Evolutionary conservation across 2,113 vertebrate genomes (phyloP).

Genomic region (Colius striatus): DNA sequence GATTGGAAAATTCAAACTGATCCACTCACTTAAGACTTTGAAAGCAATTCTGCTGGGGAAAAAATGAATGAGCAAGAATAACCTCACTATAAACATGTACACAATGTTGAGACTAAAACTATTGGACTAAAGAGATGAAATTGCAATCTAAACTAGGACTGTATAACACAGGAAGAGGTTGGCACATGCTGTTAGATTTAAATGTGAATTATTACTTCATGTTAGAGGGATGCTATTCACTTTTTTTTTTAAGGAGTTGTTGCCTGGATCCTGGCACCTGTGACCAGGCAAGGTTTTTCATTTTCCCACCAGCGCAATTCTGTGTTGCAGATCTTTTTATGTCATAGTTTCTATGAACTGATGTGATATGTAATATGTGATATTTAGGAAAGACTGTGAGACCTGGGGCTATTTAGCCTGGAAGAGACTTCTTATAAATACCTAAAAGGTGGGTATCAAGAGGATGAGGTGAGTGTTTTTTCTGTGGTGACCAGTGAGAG

Average conservation of each 20-base stretch:
- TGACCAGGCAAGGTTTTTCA: not conserved
- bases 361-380: not conserved
- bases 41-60: not conserved
- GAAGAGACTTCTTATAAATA: no score
- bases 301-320: not conserved
- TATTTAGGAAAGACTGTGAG: no score
- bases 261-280: not conserved
- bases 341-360: not conserved
- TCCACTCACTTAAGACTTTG: not conserved
- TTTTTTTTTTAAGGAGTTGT: not conserved
- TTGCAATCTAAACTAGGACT: not conserved
- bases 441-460: no score
- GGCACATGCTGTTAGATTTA: not conserved
- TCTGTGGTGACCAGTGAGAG: no score
- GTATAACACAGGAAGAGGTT: not conserved
- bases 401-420: no score
- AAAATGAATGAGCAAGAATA: not conserved
- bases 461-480: no score
- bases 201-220: constrained; percentile 5
- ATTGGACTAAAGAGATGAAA: not conserved
- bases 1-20: constrained; percentile 1
- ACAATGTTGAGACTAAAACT: constrained; percentile 2
- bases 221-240: not conserved
- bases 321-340: not conserved
- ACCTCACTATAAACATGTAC: not conserved